phyloP scores from a whole-genome alignment of 2,888 invertebrate genomes.

The Cheilosia scutellata region DNA sequence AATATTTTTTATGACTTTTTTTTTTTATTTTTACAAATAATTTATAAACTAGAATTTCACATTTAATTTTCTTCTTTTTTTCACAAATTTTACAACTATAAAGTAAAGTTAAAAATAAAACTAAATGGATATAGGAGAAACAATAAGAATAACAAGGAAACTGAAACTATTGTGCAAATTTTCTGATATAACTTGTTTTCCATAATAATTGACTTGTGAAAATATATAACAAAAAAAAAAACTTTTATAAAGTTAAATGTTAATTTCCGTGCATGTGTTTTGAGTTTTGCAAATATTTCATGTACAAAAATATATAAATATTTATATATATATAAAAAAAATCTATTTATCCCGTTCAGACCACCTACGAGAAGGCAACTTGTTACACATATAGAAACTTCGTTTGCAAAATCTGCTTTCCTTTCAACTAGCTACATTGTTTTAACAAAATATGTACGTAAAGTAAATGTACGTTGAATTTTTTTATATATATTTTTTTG shows the following conservation, averaged over 20 bases:
- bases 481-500: background rate
- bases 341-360: slow-evolving; percentile 53
- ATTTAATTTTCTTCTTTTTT: slow-evolving; percentile 27
- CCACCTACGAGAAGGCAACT: slow-evolving; percentile 53
- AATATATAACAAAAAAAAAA: slow-evolving; percentile 3
- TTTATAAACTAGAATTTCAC: slow-evolving; percentile 70
- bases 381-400: slow-evolving; percentile 37
- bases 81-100: slow-evolving; percentile 48
- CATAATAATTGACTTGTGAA: slow-evolving; percentile 45
- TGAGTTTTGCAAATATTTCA: slow-evolving; percentile 37
- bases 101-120: slow-evolving; percentile 34
- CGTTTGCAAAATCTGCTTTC: slow-evolving; percentile 26
- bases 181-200: background rate
- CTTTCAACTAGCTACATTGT: slow-evolving; percentile 22
- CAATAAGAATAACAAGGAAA: slow-evolving; percentile 11
- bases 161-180: slow-evolving; percentile 39
- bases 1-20: slow-evolving; percentile 29
- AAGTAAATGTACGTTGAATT: background rate
- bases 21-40: slow-evolving; percentile 69
- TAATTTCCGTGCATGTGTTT: background rate
- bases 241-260: background rate
- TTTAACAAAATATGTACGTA: slow-evolving; percentile 27
- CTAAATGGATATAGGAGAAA: slow-evolving; percentile 5
- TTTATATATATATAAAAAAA: slow-evolving; percentile 13
- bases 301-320: slow-evolving; percentile 67